Conservation (phyloP, 2,888 invertebrate genomes). For the Pteria penguin region DNA sequence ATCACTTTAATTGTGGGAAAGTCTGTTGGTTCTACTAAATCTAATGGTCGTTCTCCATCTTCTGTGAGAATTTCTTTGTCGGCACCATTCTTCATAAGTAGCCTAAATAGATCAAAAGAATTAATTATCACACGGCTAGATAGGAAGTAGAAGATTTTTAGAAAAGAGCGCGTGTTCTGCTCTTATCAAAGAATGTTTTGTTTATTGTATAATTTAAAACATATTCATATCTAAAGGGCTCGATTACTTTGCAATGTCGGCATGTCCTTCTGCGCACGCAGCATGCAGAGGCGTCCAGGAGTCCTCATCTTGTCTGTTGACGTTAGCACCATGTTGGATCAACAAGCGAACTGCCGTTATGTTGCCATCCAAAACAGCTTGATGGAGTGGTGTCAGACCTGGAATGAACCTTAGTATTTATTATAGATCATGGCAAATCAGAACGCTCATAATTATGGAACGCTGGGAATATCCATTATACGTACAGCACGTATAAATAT, state of each 20-base stretch:
- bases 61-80: constrained; percentile 70
- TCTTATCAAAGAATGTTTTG: not conserved
- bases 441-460: not conserved
- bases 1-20: constrained; percentile 74
- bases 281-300: constrained; percentile 79
- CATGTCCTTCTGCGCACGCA: constrained; percentile 78
- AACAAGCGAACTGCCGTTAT: constrained; percentile 72
- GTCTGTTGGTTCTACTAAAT: constrained; percentile 76
- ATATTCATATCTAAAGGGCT: not conserved
- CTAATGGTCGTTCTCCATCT: constrained; percentile 78
- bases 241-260: constrained; percentile 74
- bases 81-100: constrained; percentile 73
- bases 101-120: constrained; percentile 57
- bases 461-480: not conserved
- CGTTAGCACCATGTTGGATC: constrained; percentile 75
- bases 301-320: constrained; percentile 78
- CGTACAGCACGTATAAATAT: not conserved
- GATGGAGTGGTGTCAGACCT: constrained; percentile 79
- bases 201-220: not conserved
- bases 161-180: not conserved
- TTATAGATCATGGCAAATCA: not conserved
- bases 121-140: not conserved
- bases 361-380: constrained; percentile 78
- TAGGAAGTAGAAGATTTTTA: not conserved
- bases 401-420: constrained; percentile 18